Conservation (phyloP, 2,888 invertebrate genomes). For the Drosophila histrio region DNA sequence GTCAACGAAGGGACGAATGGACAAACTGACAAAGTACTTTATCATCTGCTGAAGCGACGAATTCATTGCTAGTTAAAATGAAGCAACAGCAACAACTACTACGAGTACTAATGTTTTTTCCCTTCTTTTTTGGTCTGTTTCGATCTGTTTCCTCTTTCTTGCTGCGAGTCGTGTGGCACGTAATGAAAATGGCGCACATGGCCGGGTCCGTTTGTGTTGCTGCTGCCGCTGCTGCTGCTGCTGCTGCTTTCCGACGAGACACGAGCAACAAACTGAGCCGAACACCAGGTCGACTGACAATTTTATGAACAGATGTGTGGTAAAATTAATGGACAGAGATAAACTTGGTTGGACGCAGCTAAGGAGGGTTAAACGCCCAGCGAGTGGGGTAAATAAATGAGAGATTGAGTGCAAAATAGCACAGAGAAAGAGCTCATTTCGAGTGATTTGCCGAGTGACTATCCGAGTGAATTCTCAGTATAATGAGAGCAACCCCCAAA, state of each 20-base stretch:
- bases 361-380: conserved; percentile 59
- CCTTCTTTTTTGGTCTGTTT: background rate
- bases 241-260: conserved; percentile 44
- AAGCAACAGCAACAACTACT: conserved; percentile 49
- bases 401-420: background rate
- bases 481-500: conserved; percentile 36
- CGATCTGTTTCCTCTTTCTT: conserved; percentile 1
- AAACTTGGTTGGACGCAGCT: conserved; percentile 51
- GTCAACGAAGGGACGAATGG: conserved; percentile 38
- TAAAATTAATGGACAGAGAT: conserved; percentile 80
- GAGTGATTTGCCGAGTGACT: conserved; percentile 9
- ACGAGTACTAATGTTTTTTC: conserved; percentile 43
- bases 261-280: conserved; percentile 73
- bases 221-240: conserved; percentile 15
- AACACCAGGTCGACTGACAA: conserved; percentile 72
- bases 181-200: conserved; percentile 79
- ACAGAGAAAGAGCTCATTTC: conserved; percentile 4
- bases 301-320: conserved; percentile 80
- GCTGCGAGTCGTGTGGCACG: conserved; percentile 53
- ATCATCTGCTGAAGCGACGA: conserved; percentile 42
- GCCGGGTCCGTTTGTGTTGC: conserved; percentile 10
- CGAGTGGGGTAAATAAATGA: conserved; percentile 14
- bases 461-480: conserved; percentile 7
- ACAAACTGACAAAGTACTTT: conserved; percentile 21
- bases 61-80: conserved; percentile 35